Base-by-base conservation (phyloP, 1,140 invertebrate species). In the Leptonema lineaticorne region DNA sequence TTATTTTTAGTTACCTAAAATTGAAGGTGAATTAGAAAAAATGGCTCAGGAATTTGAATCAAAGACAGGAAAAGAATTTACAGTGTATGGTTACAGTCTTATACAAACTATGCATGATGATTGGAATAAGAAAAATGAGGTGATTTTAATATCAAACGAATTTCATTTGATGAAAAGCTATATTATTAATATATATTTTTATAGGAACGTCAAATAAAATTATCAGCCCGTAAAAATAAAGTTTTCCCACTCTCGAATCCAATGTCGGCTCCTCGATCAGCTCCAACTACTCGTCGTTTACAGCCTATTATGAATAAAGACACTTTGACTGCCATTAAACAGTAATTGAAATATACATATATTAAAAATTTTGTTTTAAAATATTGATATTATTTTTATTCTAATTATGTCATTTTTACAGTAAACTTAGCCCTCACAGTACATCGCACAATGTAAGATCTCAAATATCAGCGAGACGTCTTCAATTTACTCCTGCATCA, bases 1-100 rank as follows among this genome's bases (percentile, higher is more conserved):
- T 37, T 59, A 18, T 72, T 20, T 65, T 60, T 76, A 85, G 80
- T 73, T 89, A 45, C 87, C 87, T 0, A 89, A 89, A 78, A 85
- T 90, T 24, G 87, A 90, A 76, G 80, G 81, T 1, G 82, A 88
- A 75, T 81, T 91, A 0, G 78, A 77, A 0, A 77, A 84, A 0
- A 64, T 86, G 30, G 82, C 85, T 22, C 71, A 80, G n/a, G 76
- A 85, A 2, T 90, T 86, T 74, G 83, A 87, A 74, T 71, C 71
- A 0, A 76, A 76, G 18, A 79, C 83, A 37, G 82, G 83, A 0
- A 78, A 76, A 1, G 67, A 73, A 0, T 90, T 90, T 71, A 81
- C 81, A 1, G 81, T 89, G 1, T 77, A 86, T 68, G 89, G 89
- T 1, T 76, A 84, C 53, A 78, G 84, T 18, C 77, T 88, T 18